Evolutionary conservation across 2,113 vertebrate species (phyloP).

Genomic region (Nothobranchius kuhntae): DNA sequence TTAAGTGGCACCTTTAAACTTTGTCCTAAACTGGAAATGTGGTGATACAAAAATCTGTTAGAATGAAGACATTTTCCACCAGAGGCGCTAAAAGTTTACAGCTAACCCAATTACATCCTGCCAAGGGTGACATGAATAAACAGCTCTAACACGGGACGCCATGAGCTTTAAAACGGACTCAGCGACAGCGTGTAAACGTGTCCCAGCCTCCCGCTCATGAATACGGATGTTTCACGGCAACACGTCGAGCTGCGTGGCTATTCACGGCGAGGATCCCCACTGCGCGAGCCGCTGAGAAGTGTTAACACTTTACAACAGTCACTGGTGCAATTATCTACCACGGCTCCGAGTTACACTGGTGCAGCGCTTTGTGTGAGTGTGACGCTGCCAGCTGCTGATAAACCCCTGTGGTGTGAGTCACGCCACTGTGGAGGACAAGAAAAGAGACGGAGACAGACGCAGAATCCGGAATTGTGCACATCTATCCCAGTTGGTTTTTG

Average conservation of each 20-base stretch:
- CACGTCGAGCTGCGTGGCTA: conserved; percentile 65
- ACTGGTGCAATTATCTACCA: conserved; percentile 62
- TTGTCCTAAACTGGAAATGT: neutral
- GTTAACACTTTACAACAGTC: conserved; percentile 70
- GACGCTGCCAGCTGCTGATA: conserved; percentile 71
- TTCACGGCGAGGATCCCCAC: conserved; percentile 50
- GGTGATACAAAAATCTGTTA: conserved; percentile 2
- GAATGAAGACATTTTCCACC: conserved; percentile 12
- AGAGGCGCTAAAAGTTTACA: neutral
- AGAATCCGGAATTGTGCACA: conserved; percentile 27
- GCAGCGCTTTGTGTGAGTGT: conserved; percentile 53
- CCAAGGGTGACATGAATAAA: conserved; percentile 28
- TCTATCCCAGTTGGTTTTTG: conserved; percentile 38
- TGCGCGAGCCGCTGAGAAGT: conserved; percentile 61
- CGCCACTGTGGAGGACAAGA: conserved; percentile 50
- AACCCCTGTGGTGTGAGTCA: conserved; percentile 70
- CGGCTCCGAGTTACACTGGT: conserved; percentile 50
- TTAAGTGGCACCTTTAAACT: too few species aligned
- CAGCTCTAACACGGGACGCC: conserved; percentile 9
- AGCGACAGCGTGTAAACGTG: conserved; percentile 32
- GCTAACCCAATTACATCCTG: neutral
- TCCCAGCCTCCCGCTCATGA: conserved; percentile 54
- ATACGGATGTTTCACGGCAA: conserved; percentile 47
- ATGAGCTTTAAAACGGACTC: conserved; percentile 23
- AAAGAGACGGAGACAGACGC: conserved; percentile 10